Conservation (phyloP, 2,888 invertebrate genomes). For the Melolontha melolontha region DNA sequence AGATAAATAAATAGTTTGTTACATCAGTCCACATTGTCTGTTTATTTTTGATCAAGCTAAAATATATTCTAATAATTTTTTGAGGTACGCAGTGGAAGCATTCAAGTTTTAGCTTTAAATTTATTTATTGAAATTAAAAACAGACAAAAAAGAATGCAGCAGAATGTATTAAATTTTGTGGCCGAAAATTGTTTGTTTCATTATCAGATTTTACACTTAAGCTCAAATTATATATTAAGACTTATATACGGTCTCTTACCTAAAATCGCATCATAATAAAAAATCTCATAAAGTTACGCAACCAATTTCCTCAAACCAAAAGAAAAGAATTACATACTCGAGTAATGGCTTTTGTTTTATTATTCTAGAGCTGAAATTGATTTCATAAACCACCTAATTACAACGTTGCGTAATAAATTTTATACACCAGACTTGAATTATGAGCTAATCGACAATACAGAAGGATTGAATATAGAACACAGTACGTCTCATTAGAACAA, state of each 20-base stretch:
- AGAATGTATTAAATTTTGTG: no score
- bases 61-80: no score
- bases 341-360: slow-evolving; percentile 25
- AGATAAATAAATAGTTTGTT: no score
- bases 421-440: slow-evolving; percentile 21
- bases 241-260: background rate
- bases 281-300: slow-evolving; percentile 7
- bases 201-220: no score
- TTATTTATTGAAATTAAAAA: no score
- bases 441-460: slow-evolving; percentile 2
- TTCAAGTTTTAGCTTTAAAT: no score
- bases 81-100: no score
- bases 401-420: slow-evolving; percentile 34
- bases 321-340: background rate
- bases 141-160: no score
- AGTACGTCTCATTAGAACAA: slow-evolving; percentile 36
- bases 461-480: slow-evolving; percentile 29
- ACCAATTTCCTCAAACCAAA: slow-evolving; percentile 8
- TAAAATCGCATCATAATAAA: background rate
- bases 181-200: no score
- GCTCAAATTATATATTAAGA: no score
- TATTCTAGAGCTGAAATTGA: slow-evolving; percentile 22
- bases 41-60: no score
- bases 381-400: slow-evolving; percentile 30
- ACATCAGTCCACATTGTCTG: no score